phyloP scores from a whole-genome alignment of 1,140 invertebrate species.

The Drosophila navojoa region DNA sequence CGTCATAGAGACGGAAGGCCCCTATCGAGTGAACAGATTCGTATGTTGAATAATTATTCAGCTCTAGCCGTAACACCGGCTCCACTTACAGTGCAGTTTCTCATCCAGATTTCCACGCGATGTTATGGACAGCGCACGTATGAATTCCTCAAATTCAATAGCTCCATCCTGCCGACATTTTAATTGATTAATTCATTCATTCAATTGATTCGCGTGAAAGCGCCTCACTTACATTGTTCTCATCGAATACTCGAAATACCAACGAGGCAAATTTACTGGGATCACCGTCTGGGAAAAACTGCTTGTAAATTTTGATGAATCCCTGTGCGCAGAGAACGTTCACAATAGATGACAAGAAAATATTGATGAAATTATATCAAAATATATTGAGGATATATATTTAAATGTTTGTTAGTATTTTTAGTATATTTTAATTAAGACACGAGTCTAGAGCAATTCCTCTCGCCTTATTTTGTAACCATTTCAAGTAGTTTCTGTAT shows the following conservation, averaged over 20 bases:
- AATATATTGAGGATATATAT: neutral
- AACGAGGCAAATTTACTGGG: conserved; percentile 98
- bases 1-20: conserved; percentile 98
- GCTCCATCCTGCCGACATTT: conserved; percentile 91
- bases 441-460: too few species aligned
- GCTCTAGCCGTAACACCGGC: neutral
- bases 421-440: too few species aligned
- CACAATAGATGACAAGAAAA: neutral
- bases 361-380: conserved; percentile 6
- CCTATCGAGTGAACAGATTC: conserved; percentile 86
- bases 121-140: conserved; percentile 96
- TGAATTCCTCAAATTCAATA: conserved; percentile 99
- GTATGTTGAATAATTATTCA: neutral
- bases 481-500: too few species aligned
- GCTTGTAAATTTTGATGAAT: conserved; percentile 99
- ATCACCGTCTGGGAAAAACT: conserved; percentile 99
- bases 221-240: conserved; percentile 97
- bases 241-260: conserved; percentile 99
- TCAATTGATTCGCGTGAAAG: neutral
- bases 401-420: too few species aligned
- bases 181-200: neutral
- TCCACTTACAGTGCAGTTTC: conserved; percentile 95
- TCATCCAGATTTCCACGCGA: conserved; percentile 97
- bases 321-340: conserved; percentile 87
- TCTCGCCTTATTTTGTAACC: too few species aligned